Conservation (phyloP, 1,140 invertebrate species). For the Calliopsis andreniformis region DNA sequence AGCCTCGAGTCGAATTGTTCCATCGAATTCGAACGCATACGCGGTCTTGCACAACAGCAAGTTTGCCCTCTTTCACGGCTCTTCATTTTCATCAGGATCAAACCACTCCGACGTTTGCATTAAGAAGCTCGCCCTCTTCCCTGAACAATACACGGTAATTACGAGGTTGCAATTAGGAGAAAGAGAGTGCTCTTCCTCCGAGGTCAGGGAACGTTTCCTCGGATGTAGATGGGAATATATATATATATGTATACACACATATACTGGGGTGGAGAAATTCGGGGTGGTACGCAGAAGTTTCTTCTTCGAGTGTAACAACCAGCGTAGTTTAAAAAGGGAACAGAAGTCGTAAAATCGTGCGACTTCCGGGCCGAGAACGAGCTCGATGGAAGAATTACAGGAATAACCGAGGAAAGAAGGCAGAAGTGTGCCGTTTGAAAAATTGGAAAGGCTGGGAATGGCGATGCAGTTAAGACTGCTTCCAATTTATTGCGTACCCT, state of each 20-base stretch:
- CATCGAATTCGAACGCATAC: slow-evolving; percentile 34
- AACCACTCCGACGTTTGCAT: slow-evolving; percentile 39
- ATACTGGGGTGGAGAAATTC: too few relatives aligned
- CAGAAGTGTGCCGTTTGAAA: slow-evolving; percentile 40
- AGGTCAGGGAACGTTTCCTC: background rate
- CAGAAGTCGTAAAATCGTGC: slow-evolving; percentile 28
- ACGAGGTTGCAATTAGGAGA: slow-evolving; percentile 30
- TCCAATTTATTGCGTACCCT: slow-evolving; percentile 41
- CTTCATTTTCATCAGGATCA: slow-evolving; percentile 29
- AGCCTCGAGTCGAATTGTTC: slow-evolving; percentile 16
- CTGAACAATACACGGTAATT: slow-evolving; percentile 52
- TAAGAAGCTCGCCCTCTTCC: slow-evolving; percentile 7
- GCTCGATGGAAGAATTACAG: slow-evolving; percentile 46
- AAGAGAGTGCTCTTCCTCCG: too few relatives aligned
- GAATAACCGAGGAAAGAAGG: background rate
- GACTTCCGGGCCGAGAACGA: slow-evolving; percentile 10
- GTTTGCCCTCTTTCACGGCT: slow-evolving; percentile 12
- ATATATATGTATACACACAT: too few relatives aligned
- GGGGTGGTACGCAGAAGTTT: background rate
- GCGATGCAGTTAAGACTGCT: slow-evolving; percentile 31
- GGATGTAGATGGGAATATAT: background rate
- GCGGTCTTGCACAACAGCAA: slow-evolving; percentile 5
- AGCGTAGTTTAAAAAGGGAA: slow-evolving; percentile 11
- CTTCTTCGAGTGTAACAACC: slow-evolving; percentile 24
- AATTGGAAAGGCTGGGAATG: slow-evolving; percentile 39